Base-by-base conservation (phyloP, 2,113 vertebrate species). In the Gorsachius goisagi region DNA sequence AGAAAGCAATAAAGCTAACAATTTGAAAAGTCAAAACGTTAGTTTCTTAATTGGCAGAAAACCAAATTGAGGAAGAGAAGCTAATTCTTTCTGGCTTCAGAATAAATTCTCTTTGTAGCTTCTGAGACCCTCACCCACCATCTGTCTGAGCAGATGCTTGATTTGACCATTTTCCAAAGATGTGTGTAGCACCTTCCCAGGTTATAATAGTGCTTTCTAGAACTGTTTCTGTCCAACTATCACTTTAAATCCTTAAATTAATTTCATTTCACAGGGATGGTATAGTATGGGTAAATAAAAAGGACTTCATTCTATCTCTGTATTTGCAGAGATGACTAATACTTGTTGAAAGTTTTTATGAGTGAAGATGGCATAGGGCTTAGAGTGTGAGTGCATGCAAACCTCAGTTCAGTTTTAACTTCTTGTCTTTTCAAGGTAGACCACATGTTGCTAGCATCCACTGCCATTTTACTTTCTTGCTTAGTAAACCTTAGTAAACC, bases 121-220 rank as follows among this genome's bases (percentile, higher is more conserved):
- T 50, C 56, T 63, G 81, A 78, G 92, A 94, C 92, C 90, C 92
- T 94, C 60, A 52, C 79, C 44, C 47, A 35, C 86, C 89, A 91
- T 92, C 76, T 97, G 91, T 80, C 75, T 72, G 77, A 95, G 86
- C 93, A 95, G 93, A 67, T 96, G 93, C 82, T 71, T 84, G 60
- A 47, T 92, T 78, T 92, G 79, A 59, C 55, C 3, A 8, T 37
- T 89, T 85, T 88, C 39, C 84, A 89, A 72, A 85, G 84, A 71
- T 60, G 35, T 19, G 15, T 41, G 23, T 75, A 72, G 84, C 76
- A 72, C 81, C 89, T 88, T 71, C 73, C 89, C 60, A 47, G 72
- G 50, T 93, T 93, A 33, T 72, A 60, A 45, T 8, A 49, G 41
- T 47, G 82, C 53, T 93, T 69, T 5, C 39, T 93, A 82, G 35